Percentiles rank a stretch among this genome's conserved stretches.
Evolutionary conservation across 2,888 invertebrate species (phyloP).

Genomic region (Tricholauxania praeusta): DNA sequence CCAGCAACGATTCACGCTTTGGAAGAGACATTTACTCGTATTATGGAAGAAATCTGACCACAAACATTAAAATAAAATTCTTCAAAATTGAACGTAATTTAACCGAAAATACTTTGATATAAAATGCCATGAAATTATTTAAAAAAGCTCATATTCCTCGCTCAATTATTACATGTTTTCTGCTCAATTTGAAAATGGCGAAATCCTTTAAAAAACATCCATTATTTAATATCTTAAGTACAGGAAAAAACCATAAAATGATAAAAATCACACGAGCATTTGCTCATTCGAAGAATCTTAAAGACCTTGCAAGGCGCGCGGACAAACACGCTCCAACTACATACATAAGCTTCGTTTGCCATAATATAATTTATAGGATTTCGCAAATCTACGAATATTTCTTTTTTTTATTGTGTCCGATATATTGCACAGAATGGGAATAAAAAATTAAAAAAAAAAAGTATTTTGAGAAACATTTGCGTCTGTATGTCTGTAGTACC

Average conservation of each 20-base stretch:
- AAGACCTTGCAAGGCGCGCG: constrained; percentile 54
- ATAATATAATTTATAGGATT: constrained; percentile 49
- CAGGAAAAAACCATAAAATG: constrained; percentile 50
- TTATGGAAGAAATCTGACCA: not conserved
- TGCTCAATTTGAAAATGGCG: too few species aligned
- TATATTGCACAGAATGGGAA: constrained; percentile 29
- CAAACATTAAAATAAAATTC: not conserved
- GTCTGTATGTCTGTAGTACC: constrained; percentile 26
- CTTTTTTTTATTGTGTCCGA: constrained; percentile 33
- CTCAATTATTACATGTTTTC: too few species aligned
- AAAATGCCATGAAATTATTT: not conserved
- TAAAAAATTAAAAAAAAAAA: constrained; percentile 23
- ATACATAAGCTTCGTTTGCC: constrained; percentile 31
- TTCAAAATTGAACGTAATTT: not conserved
- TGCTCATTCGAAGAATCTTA: constrained; percentile 59
- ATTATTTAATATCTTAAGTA: not conserved
- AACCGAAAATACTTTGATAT: not conserved
- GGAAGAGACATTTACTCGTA: too few species aligned
- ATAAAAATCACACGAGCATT: constrained; percentile 64
- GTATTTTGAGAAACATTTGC: constrained; percentile 23
- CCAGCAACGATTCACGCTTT: too few species aligned
- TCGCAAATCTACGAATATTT: constrained; percentile 48
- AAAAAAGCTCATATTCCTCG: not conserved
- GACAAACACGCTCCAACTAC: constrained; percentile 3
- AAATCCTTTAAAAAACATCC: too few species aligned